Conservation (phyloP, 35 echinoderm and acorn worm genomes). For the Amphiura filiformis region DNA sequence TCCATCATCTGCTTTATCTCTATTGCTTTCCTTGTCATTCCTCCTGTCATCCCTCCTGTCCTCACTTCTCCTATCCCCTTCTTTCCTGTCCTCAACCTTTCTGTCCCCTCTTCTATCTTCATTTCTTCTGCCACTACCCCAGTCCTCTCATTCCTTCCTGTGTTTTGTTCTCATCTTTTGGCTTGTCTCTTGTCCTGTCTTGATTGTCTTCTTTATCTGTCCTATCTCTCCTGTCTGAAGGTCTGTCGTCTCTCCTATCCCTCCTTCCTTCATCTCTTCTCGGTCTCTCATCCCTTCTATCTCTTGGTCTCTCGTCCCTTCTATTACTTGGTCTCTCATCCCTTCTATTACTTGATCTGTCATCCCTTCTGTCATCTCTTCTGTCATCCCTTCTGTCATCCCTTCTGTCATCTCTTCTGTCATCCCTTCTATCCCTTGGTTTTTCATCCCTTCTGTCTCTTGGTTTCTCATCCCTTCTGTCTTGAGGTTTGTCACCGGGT, state of each 20-base stretch:
- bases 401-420: not conserved
- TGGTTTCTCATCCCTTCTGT: not conserved
- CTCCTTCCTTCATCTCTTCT: not conserved
- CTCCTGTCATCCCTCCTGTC: not conserved
- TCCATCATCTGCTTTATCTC: not conserved
- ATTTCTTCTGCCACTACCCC: not conserved
- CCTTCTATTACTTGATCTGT: too few relatives aligned
- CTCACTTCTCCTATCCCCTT: not conserved
- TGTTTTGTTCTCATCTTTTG: not conserved
- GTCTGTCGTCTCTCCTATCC: not conserved
- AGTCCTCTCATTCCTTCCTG: not conserved
- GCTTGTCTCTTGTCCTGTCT: not conserved
- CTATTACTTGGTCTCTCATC: too few relatives aligned
- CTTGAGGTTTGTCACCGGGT: not conserved
- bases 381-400: not conserved
- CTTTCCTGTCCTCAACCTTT: not conserved
- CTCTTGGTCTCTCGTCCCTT: too few relatives aligned
- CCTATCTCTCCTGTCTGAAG: not conserved
- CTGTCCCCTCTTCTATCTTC: not conserved
- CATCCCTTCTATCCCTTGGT: not conserved
- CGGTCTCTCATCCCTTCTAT: too few relatives aligned
- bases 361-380: too few relatives aligned
- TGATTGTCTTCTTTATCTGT: not conserved
- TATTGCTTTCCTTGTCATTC: not conserved
- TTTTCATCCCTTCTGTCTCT: constrained; percentile 4